Evolutionary conservation across 2,113 vertebrate genomes (phyloP), one percentile per base, ranked within the genome.

Genomic region (Prunella himalayana): DNA sequence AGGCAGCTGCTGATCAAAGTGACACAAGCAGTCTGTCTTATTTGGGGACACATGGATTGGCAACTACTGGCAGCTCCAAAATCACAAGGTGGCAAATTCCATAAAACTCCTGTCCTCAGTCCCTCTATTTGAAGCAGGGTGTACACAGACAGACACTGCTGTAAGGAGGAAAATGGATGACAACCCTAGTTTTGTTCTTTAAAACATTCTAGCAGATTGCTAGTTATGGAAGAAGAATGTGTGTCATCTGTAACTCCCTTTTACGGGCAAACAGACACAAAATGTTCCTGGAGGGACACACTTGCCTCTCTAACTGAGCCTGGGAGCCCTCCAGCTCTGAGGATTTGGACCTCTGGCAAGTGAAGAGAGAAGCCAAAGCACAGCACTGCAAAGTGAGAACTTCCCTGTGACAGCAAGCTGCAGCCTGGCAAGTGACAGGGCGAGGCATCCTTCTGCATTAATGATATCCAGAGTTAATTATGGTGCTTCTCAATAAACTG

Each of bases 191-290:
- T 93, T 70, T 80, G 59, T 51, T 50, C 53, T 90, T 85, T 65
- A 23, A 92, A 73, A 88, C 51, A 16, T 54, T 42, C 63, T 30
- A 75, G 71, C 39, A 93, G 71, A 80, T 60, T 78, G 76, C 95
- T 96, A 49, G 76, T 94, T 96, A 96, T 96, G 94, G 95, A 90
- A 96, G 82, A 92, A 95, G 93, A 96, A 94, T 90, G 88, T 10
- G 28, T 86, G 37, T 70, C 56, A 88, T 93, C 44, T 49, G 13
- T 51, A 83, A 75, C 85, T 90, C 93, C 90, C 94, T 97, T 96
- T 90, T 96, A 96, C 68, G 82, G 96, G 39, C 93, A 97, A 92
- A 92, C 11, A 92, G 72, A 64, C n/a, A 66, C 21, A 70, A 86
- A 94, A 93, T n/a, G 66, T 30, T 94, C 60, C 82, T 81, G 72